phyloP scores from a whole-genome alignment of 2,888 invertebrate genomes.

The Lycaena phlaeas region DNA sequence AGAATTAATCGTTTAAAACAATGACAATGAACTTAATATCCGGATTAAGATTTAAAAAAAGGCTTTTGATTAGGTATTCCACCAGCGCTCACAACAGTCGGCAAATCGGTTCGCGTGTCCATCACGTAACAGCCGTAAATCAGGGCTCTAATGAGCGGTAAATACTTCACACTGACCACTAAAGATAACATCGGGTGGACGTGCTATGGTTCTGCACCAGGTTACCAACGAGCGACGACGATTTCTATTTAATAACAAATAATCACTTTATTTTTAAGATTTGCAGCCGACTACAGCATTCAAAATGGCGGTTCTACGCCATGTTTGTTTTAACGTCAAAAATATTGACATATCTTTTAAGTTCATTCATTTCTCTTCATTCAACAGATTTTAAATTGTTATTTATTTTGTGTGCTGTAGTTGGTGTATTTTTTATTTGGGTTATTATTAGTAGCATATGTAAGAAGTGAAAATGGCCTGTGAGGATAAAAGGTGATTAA shows the following conservation, averaged over 20 bases:
- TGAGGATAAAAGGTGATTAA: constrained; percentile 29
- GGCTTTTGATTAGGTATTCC: constrained; percentile 33
- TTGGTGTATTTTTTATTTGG: not conserved
- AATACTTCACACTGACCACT: constrained; percentile 24
- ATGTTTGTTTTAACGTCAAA: no score
- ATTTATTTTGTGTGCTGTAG: not conserved
- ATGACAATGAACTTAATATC: constrained; percentile 5
- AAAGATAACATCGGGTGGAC: constrained; percentile 14
- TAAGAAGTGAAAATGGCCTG: no score
- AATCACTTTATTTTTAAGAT: constrained; percentile 1
- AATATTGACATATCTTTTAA: no score
- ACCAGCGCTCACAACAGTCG: constrained; percentile 26
- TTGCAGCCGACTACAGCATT: not conserved
- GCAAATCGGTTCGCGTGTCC: constrained; percentile 33
- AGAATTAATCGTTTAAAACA: no score
- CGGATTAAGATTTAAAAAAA: constrained; percentile 16
- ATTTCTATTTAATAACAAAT: not conserved
- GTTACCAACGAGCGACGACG: constrained; percentile 1
- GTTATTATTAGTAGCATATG: no score
- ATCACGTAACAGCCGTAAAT: constrained; percentile 51
- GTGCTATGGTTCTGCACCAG: not conserved
- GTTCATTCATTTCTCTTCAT: no score
- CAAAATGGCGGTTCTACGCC: not conserved
- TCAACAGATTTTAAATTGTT: no score
- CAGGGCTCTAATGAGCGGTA: constrained; percentile 30